Base-by-base conservation (phyloP, 2,888 invertebrate species). In the Galerucella pusilla region DNA sequence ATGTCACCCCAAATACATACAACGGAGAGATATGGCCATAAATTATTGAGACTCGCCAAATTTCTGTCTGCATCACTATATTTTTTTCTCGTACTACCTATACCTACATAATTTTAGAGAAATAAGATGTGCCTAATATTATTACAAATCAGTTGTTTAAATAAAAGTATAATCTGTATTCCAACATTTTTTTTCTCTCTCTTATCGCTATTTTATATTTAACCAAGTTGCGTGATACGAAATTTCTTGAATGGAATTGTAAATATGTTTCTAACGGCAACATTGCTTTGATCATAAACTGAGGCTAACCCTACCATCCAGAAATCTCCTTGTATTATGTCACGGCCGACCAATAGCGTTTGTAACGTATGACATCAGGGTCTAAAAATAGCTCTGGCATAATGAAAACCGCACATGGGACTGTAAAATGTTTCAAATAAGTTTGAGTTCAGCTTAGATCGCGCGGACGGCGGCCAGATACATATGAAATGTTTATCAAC, bases 401-500 rank as follows among this genome's bases (percentile, higher is more conserved):
- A 85, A 85, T 79, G 82, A 83, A 84, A 82, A 81, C 82, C 83
- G 84, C 83, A 83, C 82, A 83, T 83, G 83, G 84, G 85, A 82
- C 85, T 84, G 84, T 84, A 83, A 84, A 81, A 84, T 84, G 85
- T 85, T 70, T 70, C 63, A 70, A 70, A 70, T 70, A 70, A 63
- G 70, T 70, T 86, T 85, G 86, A 86, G 86, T 86, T 85, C 84
- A 84, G 85, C 85, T 82, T 82, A 83, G 83, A 83, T 20, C 67
- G 83, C 81, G 82, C 84, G 85, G 84, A 80, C 81, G 83, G 80
- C 67, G 68, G 80, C 83, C 64, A 28, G 70, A 81, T 82, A 45
- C 80, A 80, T 79, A 85, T 86, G 86, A 85, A 85, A 86, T 86
- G 86, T 84, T 85, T 85, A 86, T 86, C 84, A 85, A 83, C 85